Evolutionary conservation across 2,113 vertebrate genomes (phyloP).

Genomic region (Gobiocypris rarus): DNA sequence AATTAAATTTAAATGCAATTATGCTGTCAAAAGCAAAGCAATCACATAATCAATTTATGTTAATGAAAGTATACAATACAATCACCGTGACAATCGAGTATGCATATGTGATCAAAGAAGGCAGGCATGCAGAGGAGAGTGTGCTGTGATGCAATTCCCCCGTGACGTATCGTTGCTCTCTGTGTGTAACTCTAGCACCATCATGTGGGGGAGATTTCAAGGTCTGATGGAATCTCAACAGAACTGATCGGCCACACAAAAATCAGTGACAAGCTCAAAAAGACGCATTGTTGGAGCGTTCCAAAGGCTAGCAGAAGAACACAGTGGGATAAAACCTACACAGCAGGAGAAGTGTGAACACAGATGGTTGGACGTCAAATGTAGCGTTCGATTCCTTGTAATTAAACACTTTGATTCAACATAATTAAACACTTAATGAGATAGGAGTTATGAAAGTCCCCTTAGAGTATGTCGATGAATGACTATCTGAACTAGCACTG

Average conservation of each 20-base stretch:
- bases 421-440: slow-evolving; percentile 76
- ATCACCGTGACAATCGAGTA: slow-evolving; percentile 31
- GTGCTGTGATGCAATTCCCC: not conserved
- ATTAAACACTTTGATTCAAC: slow-evolving; percentile 78
- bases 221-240: not conserved
- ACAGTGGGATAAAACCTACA: slow-evolving; percentile 53
- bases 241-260: not conserved
- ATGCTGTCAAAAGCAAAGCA: slow-evolving; percentile 27
- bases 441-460: slow-evolving; percentile 66
- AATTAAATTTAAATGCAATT: slow-evolving; percentile 29
- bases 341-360: slow-evolving; percentile 59
- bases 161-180: slow-evolving; percentile 24
- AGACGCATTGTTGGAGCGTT: slow-evolving; percentile 43
- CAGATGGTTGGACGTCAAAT: slow-evolving; percentile 77
- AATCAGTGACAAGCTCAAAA: not conserved
- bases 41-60: slow-evolving; percentile 35
- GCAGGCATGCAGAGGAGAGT: not conserved
- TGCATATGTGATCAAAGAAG: slow-evolving; percentile 38
- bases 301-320: slow-evolving; percentile 53
- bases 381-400: slow-evolving; percentile 72
- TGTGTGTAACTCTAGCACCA: slow-evolving; percentile 76
- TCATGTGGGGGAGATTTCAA: slow-evolving; percentile 66
- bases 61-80: slow-evolving; percentile 47
- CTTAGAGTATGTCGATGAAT: slow-evolving; percentile 60
- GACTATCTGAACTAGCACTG: slow-evolving; percentile 51